Percentiles rank a stretch among this genome's conserved stretches.
Conservation (phyloP, 2,888 invertebrate genomes). For the Heliconius ismenius region DNA sequence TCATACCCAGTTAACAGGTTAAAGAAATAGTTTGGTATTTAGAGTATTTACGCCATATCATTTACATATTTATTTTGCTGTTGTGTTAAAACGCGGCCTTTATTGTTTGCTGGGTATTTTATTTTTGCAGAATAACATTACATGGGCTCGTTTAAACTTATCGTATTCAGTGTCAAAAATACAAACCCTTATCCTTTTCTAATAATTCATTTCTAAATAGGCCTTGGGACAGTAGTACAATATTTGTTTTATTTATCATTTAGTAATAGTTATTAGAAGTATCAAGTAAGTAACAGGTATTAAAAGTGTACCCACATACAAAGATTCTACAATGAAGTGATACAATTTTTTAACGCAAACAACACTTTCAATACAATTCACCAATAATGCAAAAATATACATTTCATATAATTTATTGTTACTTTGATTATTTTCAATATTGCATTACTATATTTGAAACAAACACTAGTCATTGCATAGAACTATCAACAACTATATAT, state of each 20-base stretch:
- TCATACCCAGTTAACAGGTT: not conserved
- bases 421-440: not conserved
- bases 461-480: conserved; percentile 1
- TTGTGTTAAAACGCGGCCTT: not conserved
- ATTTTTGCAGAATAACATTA: not conserved
- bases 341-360: conserved; percentile 6
- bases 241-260: not conserved
- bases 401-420: not conserved
- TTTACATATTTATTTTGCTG: too few species aligned
- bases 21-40: not conserved
- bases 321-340: not conserved
- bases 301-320: not conserved
- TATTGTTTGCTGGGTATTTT: not conserved
- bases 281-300: too few species aligned
- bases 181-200: not conserved
- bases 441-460: conserved; percentile 4
- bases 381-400: conserved; percentile 9
- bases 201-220: not conserved
- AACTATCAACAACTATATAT: conserved; percentile 7
- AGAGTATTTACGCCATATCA: too few species aligned
- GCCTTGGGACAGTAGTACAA: not conserved
- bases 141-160: too few species aligned
- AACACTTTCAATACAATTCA: not conserved
- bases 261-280: too few species aligned
- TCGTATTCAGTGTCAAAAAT: not conserved